These are phyloP conservation scores for Trichonephila inaurata DNA, from an alignment of 1,140 invertebrate genomes.

Conservation along the genomic window DNA sequence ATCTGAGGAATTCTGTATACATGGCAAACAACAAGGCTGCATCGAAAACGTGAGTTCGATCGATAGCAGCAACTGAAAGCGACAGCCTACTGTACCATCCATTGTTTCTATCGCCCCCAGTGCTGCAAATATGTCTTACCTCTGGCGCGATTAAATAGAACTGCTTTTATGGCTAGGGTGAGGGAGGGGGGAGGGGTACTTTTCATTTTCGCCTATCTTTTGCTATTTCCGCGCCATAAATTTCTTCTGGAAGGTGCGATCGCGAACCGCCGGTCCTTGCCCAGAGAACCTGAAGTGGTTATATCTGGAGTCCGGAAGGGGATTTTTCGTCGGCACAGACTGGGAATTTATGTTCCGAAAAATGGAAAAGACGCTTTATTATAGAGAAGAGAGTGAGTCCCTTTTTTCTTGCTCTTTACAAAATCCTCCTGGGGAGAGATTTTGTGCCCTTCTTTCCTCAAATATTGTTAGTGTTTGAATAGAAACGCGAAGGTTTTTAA, in stretches of 20 bases:
- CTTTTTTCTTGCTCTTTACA: background rate
- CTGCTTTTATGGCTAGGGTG: constrained; percentile 19
- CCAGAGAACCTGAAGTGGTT: constrained; percentile 64
- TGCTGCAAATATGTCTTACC: constrained; percentile 13
- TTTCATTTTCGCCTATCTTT: constrained; percentile 72
- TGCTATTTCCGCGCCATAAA: constrained; percentile 72
- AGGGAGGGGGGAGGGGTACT: background rate
- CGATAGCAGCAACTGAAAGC: background rate
- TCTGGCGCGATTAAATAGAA: constrained; percentile 49
- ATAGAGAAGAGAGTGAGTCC: background rate
- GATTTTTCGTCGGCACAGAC: constrained; percentile 41
- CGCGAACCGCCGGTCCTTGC: background rate
- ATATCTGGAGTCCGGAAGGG: constrained; percentile 40
- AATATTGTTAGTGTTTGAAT: background rate
- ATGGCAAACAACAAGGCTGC: background rate
- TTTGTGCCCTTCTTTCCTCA: background rate
- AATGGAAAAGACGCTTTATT: constrained; percentile 57
- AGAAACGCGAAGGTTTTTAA: no score
- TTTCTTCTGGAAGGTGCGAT: constrained; percentile 29
- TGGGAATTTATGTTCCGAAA: constrained; percentile 65
- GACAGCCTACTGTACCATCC: background rate
- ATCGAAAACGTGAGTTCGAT: background rate
- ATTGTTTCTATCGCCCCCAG: background rate
- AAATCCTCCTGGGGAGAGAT: constrained; percentile 2
- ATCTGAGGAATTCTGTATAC: background rate